Evolutionary conservation across 2,888 invertebrate genomes (phyloP).

Genomic region (Rhagonycha fulva): DNA sequence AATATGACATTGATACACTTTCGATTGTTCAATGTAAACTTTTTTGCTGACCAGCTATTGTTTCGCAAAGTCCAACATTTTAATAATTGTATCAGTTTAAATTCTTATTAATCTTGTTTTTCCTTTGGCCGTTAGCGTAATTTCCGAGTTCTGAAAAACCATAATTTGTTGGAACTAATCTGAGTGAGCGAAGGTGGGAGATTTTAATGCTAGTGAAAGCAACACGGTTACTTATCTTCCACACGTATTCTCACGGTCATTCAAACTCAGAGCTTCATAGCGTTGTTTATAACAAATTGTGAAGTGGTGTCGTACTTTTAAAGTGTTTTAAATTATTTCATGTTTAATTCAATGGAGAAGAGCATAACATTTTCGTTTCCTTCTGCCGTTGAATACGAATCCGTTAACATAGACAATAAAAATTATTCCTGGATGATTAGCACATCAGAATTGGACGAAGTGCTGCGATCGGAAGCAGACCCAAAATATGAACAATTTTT

Average conservation of each 20-base stretch:
- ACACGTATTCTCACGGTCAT: slow-evolving; percentile 14
- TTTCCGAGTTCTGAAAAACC: not conserved
- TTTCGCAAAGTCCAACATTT: not conserved
- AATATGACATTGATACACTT: not conserved
- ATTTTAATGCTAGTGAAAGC: slow-evolving; percentile 42
- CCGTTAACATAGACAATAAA: slow-evolving; percentile 1
- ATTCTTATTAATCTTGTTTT: not conserved
- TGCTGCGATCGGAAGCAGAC: slow-evolving; percentile 43
- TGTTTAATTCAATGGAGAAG: slow-evolving; percentile 10
- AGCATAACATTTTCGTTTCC: not conserved
- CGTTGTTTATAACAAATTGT: not conserved
- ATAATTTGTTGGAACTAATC: not conserved
- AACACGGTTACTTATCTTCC: slow-evolving; percentile 19
- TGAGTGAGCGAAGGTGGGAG: slow-evolving; percentile 35
- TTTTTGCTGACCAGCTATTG: not conserved
- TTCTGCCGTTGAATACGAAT: not conserved
- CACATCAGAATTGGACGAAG: slow-evolving; percentile 35
- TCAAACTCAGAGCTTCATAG: not conserved
- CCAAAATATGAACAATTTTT: slow-evolving; percentile 61
- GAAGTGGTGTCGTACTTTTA: not conserved
- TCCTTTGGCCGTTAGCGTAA: not conserved
- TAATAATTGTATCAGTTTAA: not conserved
- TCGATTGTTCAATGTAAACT: not conserved
- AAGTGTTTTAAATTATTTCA: not conserved
- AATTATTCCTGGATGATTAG: slow-evolving; percentile 38